phyloP scores from a whole-genome alignment of 2,113 vertebrate genomes.

The Xyrauchen texanus region DNA sequence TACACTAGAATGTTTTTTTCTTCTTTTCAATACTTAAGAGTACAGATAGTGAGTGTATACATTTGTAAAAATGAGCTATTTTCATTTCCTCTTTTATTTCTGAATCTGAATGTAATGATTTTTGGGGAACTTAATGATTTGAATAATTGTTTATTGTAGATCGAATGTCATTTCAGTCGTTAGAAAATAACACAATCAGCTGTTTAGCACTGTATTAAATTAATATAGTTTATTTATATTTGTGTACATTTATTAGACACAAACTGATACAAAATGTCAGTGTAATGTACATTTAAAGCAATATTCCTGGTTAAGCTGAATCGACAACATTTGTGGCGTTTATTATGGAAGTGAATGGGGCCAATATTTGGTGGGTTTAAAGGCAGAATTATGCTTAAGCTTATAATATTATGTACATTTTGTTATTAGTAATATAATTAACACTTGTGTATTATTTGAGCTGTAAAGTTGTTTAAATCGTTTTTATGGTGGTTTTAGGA shows the following conservation, averaged over 20 bases:
- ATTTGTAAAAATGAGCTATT: constrained; percentile 9
- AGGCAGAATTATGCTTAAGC: too few species aligned
- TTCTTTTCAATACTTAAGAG: background rate
- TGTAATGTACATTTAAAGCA: background rate
- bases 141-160: background rate
- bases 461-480: too few species aligned
- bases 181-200: background rate
- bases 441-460: too few species aligned
- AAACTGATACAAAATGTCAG: background rate
- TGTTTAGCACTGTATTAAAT: background rate
- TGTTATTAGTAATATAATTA: too few species aligned
- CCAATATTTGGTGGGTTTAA: too few species aligned
- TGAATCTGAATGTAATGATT: constrained; percentile 19
- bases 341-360: too few species aligned
- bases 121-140: background rate
- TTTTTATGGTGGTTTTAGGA: too few species aligned
- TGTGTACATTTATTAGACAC: background rate
- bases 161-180: too few species aligned
- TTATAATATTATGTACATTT: too few species aligned
- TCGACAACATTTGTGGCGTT: too few species aligned
- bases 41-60: background rate
- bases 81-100: constrained; percentile 1
- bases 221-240: constrained; percentile 10
- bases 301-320: too few species aligned
- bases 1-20: background rate